phyloP scores from a whole-genome alignment of 53 echinoderm and acorn worm species.

The Paracentrotus lividus region DNA sequence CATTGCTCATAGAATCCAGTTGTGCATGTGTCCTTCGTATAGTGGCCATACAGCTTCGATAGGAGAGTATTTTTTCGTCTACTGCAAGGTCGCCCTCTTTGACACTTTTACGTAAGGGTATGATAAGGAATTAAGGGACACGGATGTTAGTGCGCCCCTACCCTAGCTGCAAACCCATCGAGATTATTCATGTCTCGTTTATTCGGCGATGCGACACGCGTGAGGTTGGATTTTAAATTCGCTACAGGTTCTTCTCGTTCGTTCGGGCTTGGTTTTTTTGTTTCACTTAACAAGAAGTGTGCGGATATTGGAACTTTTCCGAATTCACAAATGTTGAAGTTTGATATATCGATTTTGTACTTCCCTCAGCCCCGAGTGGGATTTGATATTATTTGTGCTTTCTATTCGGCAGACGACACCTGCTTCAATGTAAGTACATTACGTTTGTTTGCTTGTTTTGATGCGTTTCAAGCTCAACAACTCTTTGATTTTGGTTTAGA shows the following conservation, averaged over 20 bases:
- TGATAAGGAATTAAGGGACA: not conserved
- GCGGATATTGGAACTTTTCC: not conserved
- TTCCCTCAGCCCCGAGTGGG: not conserved
- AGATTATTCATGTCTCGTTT: not conserved
- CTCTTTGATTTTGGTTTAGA: not conserved
- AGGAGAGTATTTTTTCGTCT: not conserved
- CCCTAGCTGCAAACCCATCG: not conserved
- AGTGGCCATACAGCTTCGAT: no score
- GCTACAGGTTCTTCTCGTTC: not conserved
- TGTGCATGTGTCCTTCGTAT: no score
- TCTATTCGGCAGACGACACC: not conserved
- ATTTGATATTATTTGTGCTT: not conserved
- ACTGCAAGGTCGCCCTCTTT: conserved; percentile 27
- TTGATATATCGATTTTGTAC: not conserved
- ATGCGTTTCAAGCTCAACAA: not conserved
- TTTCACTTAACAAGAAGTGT: not conserved
- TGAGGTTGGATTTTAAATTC: not conserved
- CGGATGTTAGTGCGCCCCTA: not conserved
- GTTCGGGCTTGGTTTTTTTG: not conserved
- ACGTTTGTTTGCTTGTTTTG: not conserved
- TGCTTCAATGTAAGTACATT: not conserved
- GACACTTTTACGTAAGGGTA: not conserved
- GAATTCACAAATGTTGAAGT: not conserved
- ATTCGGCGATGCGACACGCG: not conserved
- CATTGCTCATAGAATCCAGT: no score